Evolutionary conservation across 1,140 invertebrate genomes (phyloP).

Genomic region (Drosophila punjabiensis): DNA sequence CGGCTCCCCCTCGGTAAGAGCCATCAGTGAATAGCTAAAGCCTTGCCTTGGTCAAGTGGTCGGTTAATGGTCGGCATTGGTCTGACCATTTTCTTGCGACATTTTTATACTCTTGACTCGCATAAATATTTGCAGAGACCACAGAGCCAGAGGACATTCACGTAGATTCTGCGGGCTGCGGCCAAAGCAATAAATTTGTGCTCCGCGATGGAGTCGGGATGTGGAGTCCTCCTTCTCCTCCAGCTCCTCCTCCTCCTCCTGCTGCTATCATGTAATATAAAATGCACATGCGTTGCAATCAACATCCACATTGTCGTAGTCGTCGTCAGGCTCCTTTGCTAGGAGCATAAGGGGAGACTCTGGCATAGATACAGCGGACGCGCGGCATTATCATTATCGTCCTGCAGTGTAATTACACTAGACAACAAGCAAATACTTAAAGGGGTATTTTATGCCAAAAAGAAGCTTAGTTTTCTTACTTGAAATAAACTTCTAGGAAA

Average conservation of each 20-base stretch:
- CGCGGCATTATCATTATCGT: slow-evolving; percentile 48
- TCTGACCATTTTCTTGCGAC: slow-evolving; percentile 36
- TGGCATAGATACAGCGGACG: slow-evolving; percentile 23
- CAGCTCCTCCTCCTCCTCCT: background rate
- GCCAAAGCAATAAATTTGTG: slow-evolving; percentile 54
- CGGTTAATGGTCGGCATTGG: slow-evolving; percentile 41
- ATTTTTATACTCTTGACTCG: slow-evolving; percentile 63
- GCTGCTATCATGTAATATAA: slow-evolving; percentile 54
- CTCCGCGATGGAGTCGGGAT: slow-evolving; percentile 5
- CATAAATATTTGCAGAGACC: slow-evolving; percentile 62
- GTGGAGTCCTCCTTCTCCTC: background rate
- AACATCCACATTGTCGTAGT: slow-evolving; percentile 56
- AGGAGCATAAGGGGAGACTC: background rate
- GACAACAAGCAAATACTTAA: background rate
- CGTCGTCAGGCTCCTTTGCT: slow-evolving; percentile 9
- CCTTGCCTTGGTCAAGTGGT: slow-evolving; percentile 50
- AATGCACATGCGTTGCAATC: slow-evolving; percentile 59
- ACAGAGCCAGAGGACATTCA: slow-evolving; percentile 2
- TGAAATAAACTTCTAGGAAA: background rate
- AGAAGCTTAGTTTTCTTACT: background rate
- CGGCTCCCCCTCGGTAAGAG: background rate
- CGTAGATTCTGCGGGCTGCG: slow-evolving; percentile 2
- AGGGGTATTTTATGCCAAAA: background rate
- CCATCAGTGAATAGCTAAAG: background rate
- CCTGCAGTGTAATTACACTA: slow-evolving; percentile 35